Evolutionary conservation across 2,113 vertebrate genomes (phyloP), one percentile per base, ranked within the genome.

Genomic region (Apodemus speciosus): DNA sequence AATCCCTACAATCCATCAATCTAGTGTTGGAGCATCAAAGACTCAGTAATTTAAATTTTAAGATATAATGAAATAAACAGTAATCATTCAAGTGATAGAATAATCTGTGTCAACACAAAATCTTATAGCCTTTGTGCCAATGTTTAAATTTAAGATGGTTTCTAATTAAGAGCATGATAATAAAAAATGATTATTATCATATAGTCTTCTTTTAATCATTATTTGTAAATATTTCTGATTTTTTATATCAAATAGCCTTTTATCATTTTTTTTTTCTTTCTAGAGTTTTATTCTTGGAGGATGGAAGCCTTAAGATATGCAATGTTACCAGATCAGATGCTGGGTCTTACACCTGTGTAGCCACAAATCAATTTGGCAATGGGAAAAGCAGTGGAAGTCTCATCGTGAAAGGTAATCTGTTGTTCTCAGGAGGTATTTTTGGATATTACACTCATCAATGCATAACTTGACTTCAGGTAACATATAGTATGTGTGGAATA

Each of bases 351-450:
- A 99, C 98, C 0, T 99, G 99, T 81, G 89, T 98, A 81, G 99
- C 99, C 72, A 98, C 97, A 10, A 99, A 99, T 97, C 98, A 98
- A 53, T 99, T 99, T 11, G 98, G 99, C 68, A 75, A 96, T 16
- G 98, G 98, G 38, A 99, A 98, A 97, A 99, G 97, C 92, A 97
- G 98, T 0, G 99, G 98, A 69, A 97, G 60, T 14, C 97, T 99
- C 89, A 38, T 98, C 40, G 98, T 99, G 15, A 99, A 99, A 99
- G 99, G 99, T 99, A 99, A 35, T 93, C 96, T 32, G 86, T 62
- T 30, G 4, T 93, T 80, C 94, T 85, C 16, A 56, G 64, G 51
- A 43, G 71, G 43, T 9, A 3, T 56, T 40, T 75, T 16, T 56
- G 18, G 25, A n/a, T 86, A 32, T 20, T 85, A 72, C 38, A 94